Percentiles rank a stretch among this genome's conserved stretches.
Evolutionary conservation across 2,888 invertebrate species (phyloP).

Genomic region (Colletes collaris): DNA sequence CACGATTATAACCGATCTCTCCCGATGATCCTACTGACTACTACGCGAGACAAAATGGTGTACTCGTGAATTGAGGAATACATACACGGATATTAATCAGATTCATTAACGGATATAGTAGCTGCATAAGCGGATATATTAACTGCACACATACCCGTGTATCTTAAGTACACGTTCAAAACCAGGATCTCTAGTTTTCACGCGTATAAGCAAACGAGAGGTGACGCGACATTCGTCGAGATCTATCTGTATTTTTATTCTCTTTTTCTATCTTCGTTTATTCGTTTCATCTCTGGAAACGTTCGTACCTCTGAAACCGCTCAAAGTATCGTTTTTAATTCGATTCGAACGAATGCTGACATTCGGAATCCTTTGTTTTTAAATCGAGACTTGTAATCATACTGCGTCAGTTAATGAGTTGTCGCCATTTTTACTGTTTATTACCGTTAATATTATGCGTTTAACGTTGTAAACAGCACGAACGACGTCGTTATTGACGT

Average conservation of each 20-base stretch:
- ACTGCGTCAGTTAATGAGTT: not conserved
- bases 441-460: constrained; percentile 1
- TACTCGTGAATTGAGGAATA: no score
- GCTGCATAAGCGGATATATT: no score
- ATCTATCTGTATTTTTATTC: not conserved
- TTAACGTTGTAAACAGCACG: constrained; percentile 2
- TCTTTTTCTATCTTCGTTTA: not conserved
- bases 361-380: constrained; percentile 1
- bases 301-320: no score
- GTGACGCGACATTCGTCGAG: constrained; percentile 1
- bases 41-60: no score
- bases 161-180: no score
- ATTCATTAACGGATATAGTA: no score
- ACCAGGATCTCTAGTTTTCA: not conserved
- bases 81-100: no score
- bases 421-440: constrained; percentile 9
- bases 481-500: constrained; percentile 1
- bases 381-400: not conserved
- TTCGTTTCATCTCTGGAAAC: not conserved
- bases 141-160: no score
- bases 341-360: constrained; percentile 11
- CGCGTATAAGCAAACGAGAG: constrained; percentile 12
- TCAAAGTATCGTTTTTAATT: no score
- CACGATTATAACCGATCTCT: no score
- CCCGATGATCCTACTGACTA: no score